These are phyloP conservation scores for Plecotus auritus DNA, from an alignment of 2,113 vertebrate species.

Conservation along the genomic window DNA sequence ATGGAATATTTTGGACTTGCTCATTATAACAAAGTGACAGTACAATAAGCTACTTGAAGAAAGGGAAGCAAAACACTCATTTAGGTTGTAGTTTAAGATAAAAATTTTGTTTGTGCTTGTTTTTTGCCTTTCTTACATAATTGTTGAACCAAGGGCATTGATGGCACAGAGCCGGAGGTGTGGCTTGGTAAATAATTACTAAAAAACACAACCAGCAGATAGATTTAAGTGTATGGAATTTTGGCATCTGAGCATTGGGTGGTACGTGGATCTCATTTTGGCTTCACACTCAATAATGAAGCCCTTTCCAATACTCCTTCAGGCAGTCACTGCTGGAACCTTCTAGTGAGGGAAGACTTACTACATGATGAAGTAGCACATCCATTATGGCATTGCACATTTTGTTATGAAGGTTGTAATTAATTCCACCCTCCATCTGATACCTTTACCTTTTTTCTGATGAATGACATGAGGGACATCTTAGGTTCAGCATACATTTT, in stretches of 20 bases:
- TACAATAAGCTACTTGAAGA: background rate
- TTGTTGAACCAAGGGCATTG: background rate
- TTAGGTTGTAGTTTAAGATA: background rate
- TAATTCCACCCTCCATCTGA: background rate
- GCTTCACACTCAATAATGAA: background rate
- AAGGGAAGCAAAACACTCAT: background rate
- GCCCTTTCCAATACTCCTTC: background rate
- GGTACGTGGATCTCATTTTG: background rate
- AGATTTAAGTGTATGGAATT: background rate
- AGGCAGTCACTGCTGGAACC: background rate
- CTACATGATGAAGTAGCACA: background rate
- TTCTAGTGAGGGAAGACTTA: background rate
- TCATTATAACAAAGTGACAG: background rate
- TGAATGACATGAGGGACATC: background rate
- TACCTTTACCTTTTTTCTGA: background rate
- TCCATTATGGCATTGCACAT: background rate
- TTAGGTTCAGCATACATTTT: background rate
- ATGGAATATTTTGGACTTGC: background rate
- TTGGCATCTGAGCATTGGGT: background rate
- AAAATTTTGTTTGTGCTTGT: background rate
- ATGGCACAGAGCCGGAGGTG: background rate
- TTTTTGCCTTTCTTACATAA: background rate
- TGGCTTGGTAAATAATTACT: background rate
- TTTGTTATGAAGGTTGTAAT: constrained; percentile 19
- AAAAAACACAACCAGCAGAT: background rate